Base-by-base conservation (phyloP, 2,888 invertebrate genomes). In the Sarcophaga subvicina region DNA sequence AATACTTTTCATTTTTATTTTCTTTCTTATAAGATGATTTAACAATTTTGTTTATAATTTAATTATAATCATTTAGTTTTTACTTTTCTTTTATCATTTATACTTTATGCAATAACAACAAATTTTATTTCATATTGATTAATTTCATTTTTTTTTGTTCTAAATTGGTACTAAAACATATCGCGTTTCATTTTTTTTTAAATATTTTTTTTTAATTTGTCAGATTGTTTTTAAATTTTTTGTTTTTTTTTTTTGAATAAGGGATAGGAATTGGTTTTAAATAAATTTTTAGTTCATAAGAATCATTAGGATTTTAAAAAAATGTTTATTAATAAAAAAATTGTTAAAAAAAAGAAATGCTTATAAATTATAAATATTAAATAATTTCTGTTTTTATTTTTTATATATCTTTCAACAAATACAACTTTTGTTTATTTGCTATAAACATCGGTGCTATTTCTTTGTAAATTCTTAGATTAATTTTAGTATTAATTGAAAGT, bases 101-200 rank as follows among this genome's bases (percentile, higher is more conserved):
- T 17, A 17, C 54, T 54, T 69, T 63, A 80, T 79, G 80, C 73
- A 85, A 83, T 82, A 80, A 85, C 82, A 87, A 87, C 79, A 79
- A 79, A 60, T 86, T 71, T 70, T n/a, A 49, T 37, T 77, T 60
- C 25, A 76, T 64, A 3, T 62, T 54, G 64, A 25, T 70, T 54
- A 49, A 64, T 47, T 45, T 20, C 4, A 47, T 75, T 76, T 76
- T 27, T 75, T 82, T 72, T 49, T 75, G 67, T 82, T 77, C 73
- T 77, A 76, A 85, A 82, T 87, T 85, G 69, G 67, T 85, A 80
- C 73, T 85, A 77, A 83, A 73, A 72, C 59, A 84, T 73, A 73
- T 62, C 69, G 78, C 67, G 77, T 81, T 78, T 73, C 54, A 25
- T 54, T 66, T 47, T 60, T 71, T 69, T 72, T 75, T 77, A 10